Evolutionary conservation across 2,888 invertebrate species (phyloP), one percentile per base, ranked within the genome.

Genomic region (Cordilura impudica): DNA sequence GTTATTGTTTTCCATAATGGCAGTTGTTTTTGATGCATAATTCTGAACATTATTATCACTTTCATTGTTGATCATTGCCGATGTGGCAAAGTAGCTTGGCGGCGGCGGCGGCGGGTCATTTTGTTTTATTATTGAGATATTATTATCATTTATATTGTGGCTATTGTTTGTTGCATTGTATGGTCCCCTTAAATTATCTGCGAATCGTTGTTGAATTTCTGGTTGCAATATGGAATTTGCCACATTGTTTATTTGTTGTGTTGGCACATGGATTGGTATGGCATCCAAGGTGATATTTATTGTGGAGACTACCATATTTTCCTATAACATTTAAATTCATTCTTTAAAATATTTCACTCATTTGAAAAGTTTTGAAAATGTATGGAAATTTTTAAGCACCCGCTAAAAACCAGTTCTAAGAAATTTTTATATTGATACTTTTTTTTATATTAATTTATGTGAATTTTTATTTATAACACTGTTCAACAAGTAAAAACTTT

Each of bases 221-320:
- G 56, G 29, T 8, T 14, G 45, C 10, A 54, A 10, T 21, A 23
- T 70, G 56, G 67, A 47, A 63, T 78, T 72, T 60, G 58, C 53
- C 39, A 47, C 51, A 67, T 73, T 78, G 53, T 43, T 71, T 51
- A 43, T 29, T 14, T 73, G 58, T 31, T 47, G 54, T 23, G 53
- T 73, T 70, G 77, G 45, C 54, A 61, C 72, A 45, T 23, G 70
- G 12, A 6, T 54, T 45, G 26, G 18, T 58, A 47, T 82, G 82
- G 21, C 63, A 45, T 85, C 87, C 78, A 87, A 82, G 45, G 85
- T 87, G 81, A 87, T 86, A 73, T 85, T 86, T 78, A 88, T 78
- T 54, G 86, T 88, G 73, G 89, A 86, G 67, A 89, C 83, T 63
- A 89, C 88, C 89, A 89, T 89, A 82, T 81, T 81, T 39, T 53